A percentile compares a stretch with the other conserved stretches of the same genome.
Evolutionary conservation across 1,140 invertebrate species (phyloP).

Genomic region (Parasteatoda tepidariorum): DNA sequence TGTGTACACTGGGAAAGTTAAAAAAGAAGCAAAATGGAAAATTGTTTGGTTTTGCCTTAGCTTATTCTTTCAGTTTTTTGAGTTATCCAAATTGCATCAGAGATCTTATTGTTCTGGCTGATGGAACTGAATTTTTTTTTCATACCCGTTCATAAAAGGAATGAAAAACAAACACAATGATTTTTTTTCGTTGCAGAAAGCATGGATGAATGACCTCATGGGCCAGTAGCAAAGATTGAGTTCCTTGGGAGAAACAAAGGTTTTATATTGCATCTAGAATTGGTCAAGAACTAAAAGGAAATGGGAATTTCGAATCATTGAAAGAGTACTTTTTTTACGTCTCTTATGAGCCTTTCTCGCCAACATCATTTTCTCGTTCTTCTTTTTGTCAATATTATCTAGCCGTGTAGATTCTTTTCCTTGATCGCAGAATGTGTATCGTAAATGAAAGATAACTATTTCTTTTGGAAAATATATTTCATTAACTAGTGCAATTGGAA

Average conservation of each 20-base stretch:
- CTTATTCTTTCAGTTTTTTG: background rate
- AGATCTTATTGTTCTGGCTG: conserved; percentile 44
- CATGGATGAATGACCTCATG: background rate
- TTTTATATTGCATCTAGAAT: conserved; percentile 10
- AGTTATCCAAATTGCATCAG: conserved; percentile 48
- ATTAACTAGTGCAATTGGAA: too few species aligned
- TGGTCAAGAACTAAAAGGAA: background rate
- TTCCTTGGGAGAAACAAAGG: conserved; percentile 9
- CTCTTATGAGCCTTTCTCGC: background rate
- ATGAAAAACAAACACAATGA: conserved; percentile 50
- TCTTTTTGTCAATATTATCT: background rate
- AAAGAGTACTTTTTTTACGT: background rate
- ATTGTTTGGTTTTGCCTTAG: conserved; percentile 20
- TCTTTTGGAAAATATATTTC: background rate
- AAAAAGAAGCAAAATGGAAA: conserved; percentile 27
- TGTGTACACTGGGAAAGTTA: background rate
- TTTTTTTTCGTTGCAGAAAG: conserved; percentile 1
- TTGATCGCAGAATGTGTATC: background rate
- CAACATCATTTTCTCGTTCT: background rate
- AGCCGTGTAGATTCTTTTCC: background rate
- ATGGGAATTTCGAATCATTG: conserved; percentile 30
- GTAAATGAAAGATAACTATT: background rate
- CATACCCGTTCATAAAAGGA: conserved; percentile 37
- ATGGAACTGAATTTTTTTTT: conserved; percentile 34
- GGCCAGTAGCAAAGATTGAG: conserved; percentile 27